A percentile compares a stretch with the other conserved stretches of the same genome.
phyloP scores from a whole-genome alignment of 1,140 invertebrate genomes.

The Drosophila triauraria region DNA sequence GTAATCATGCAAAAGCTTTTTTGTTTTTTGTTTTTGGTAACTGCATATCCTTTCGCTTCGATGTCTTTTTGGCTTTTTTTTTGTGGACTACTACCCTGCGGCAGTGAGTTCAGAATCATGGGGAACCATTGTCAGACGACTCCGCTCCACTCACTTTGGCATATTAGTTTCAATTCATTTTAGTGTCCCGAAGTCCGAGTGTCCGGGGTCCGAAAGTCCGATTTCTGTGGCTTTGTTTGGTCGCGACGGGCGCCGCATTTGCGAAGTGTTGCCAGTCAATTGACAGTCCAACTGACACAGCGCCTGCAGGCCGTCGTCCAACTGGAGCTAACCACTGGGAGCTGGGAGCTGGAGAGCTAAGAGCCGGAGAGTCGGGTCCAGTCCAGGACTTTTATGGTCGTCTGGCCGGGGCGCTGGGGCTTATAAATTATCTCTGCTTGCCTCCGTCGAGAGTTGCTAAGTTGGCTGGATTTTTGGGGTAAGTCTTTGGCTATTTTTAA shows the following conservation, averaged over 20 bases:
- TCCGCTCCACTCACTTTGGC: conserved; percentile 76
- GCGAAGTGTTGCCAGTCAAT: conserved; percentile 78
- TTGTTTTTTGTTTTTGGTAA: conserved; percentile 37
- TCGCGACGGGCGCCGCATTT: conserved; percentile 56
- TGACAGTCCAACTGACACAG: conserved; percentile 80
- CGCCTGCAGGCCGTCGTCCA: conserved; percentile 68
- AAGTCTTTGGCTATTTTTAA: conserved; percentile 14
- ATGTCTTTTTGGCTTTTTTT: conserved; percentile 25
- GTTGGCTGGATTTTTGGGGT: conserved; percentile 2
- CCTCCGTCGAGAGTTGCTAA: conserved; percentile 21
- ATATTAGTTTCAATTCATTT: conserved; percentile 84
- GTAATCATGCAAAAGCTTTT: conserved; percentile 54
- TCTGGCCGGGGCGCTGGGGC: conserved; percentile 46
- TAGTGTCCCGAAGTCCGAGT: conserved; percentile 63
- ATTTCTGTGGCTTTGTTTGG: conserved; percentile 78
- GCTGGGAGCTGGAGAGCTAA: conserved; percentile 1
- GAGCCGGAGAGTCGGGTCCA: conserved; percentile 36
- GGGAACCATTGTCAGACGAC: conserved; percentile 68
- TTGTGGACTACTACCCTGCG: conserved; percentile 30
- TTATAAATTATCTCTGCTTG: conserved; percentile 77
- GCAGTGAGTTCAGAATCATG: conserved; percentile 70
- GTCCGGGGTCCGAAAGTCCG: conserved; percentile 39
- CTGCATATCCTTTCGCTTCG: conserved; percentile 69
- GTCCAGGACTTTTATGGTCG: conserved; percentile 79
- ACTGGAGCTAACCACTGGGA: conserved; percentile 7